Percentiles rank a stretch among this genome's conserved stretches.
phyloP scores from a whole-genome alignment of 1,140 invertebrate species.

The Euura saliciscinereae region DNA sequence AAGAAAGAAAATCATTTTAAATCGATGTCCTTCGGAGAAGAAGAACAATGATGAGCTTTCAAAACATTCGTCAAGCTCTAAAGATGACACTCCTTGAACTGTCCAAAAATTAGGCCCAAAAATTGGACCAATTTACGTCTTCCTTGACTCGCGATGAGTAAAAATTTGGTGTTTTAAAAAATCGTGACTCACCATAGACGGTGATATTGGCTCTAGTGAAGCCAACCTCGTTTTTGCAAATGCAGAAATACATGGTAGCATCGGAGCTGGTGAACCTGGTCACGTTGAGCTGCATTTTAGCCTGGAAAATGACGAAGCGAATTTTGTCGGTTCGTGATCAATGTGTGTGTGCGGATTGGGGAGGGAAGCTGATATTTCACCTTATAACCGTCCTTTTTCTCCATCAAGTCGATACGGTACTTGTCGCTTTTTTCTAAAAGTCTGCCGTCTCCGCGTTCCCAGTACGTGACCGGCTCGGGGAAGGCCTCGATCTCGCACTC shows the following conservation, averaged over 20 bases:
- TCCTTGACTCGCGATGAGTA: too few species aligned
- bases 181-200: slow-evolving; percentile 69
- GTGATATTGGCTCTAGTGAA: slow-evolving; percentile 78
- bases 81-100: too few species aligned
- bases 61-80: too few species aligned
- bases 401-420: slow-evolving; percentile 69
- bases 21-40: too few species aligned
- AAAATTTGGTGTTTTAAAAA: too few species aligned
- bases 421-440: slow-evolving; percentile 74
- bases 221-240: slow-evolving; percentile 81
- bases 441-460: slow-evolving; percentile 81
- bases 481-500: slow-evolving; percentile 90
- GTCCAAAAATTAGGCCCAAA: too few species aligned
- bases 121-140: too few species aligned
- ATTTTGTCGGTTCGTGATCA: not conserved
- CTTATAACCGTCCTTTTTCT: slow-evolving; percentile 61
- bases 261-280: slow-evolving; percentile 70
- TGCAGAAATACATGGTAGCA: slow-evolving; percentile 78
- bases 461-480: slow-evolving; percentile 83
- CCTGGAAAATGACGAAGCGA: slow-evolving; percentile 37
- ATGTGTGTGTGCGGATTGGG: not conserved
- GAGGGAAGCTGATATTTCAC: slow-evolving; percentile 36
- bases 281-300: slow-evolving; percentile 79
- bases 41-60: too few species aligned
- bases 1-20: too few species aligned